These are phyloP conservation scores for Eidolon helvum DNA, from an alignment of 2,113 vertebrate species.

Conservation along the genomic window DNA sequence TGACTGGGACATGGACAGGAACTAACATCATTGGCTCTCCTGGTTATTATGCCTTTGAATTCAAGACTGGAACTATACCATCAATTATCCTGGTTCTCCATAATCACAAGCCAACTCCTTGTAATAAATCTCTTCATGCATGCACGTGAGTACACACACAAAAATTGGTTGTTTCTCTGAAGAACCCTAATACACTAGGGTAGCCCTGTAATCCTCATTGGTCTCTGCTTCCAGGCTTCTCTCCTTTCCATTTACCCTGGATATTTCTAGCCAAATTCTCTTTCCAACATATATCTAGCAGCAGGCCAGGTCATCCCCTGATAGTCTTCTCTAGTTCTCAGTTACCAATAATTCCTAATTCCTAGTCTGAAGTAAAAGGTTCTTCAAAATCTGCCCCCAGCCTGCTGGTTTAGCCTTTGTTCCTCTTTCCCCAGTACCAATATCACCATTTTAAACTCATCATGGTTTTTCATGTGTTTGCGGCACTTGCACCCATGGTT, in stretches of 20 bases:
- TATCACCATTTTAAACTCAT: background rate
- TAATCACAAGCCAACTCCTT: background rate
- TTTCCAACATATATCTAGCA: background rate
- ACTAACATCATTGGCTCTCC: background rate
- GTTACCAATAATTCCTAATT: background rate
- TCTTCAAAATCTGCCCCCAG: background rate
- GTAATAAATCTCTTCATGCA: background rate
- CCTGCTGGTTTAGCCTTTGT: background rate
- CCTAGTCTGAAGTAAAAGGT: background rate
- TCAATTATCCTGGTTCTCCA: background rate
- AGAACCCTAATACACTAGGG: background rate
- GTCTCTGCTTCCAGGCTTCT: background rate
- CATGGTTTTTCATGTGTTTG: background rate
- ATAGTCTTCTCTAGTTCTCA: background rate
- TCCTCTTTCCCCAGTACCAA: background rate
- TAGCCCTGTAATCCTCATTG: background rate
- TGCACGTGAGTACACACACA: too few relatives aligned
- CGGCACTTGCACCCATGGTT: background rate
- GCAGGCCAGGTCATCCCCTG: background rate
- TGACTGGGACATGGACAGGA: background rate
- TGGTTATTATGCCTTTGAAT: background rate
- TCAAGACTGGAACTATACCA: background rate
- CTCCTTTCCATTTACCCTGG: background rate
- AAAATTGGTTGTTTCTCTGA: background rate
- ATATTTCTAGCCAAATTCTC: background rate